phyloP scores from a whole-genome alignment of 1,140 invertebrate genomes.

The Caerostris darwini region DNA sequence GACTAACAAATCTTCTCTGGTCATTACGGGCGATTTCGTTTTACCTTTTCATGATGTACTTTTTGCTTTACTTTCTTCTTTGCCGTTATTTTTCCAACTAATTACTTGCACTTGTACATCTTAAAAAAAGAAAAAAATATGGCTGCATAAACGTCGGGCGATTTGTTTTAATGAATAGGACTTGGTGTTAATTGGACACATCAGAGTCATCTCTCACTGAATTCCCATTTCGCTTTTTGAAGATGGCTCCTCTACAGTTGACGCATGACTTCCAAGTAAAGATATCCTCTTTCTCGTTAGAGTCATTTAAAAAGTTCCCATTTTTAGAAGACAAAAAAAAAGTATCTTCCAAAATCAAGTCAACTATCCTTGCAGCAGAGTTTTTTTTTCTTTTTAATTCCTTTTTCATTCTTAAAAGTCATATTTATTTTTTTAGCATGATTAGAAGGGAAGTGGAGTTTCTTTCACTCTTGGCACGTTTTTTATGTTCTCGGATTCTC shows the following conservation, averaged over 20 bases:
- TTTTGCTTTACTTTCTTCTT: slow-evolving; percentile 33
- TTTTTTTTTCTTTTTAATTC: slow-evolving; percentile 38
- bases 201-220: slow-evolving; percentile 46
- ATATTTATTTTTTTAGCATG: slow-evolving; percentile 66
- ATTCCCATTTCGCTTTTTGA: slow-evolving; percentile 70
- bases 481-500: slow-evolving; percentile 50
- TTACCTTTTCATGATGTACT: slow-evolving; percentile 21
- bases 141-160: slow-evolving; percentile 63
- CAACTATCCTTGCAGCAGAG: slow-evolving; percentile 35
- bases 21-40: slow-evolving; percentile 69
- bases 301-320: slow-evolving; percentile 62
- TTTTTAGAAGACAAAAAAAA: slow-evolving; percentile 47
- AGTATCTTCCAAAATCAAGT: slow-evolving; percentile 60
- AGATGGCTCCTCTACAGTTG: slow-evolving; percentile 38
- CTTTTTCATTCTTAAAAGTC: slow-evolving; percentile 14
- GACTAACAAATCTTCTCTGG: slow-evolving; percentile 67
- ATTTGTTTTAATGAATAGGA: slow-evolving; percentile 77
- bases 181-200: slow-evolving; percentile 76
- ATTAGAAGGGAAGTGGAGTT: slow-evolving; percentile 71
- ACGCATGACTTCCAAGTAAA: slow-evolving; percentile 61
- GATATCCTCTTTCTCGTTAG: slow-evolving; percentile 74
- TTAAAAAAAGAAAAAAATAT: slow-evolving; percentile 53
- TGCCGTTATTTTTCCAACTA: slow-evolving; percentile 69
- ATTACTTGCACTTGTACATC: slow-evolving; percentile 73
- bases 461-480: slow-evolving; percentile 44